These are phyloP conservation scores for Microctenopoma lineatum DNA, from an alignment of 2,797 vertebrate species.

Conservation along the genomic window DNA sequence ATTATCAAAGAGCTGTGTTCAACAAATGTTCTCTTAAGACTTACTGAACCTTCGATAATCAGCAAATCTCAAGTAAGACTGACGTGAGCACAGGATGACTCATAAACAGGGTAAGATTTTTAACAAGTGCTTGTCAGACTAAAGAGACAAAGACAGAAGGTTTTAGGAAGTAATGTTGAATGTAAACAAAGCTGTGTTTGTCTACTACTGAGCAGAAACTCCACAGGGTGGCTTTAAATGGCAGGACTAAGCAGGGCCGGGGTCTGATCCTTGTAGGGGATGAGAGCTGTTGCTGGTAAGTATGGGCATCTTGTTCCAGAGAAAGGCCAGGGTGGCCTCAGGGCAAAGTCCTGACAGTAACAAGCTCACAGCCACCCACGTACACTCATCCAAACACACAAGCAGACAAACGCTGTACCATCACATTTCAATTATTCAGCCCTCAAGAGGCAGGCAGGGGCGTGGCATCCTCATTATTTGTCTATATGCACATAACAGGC, in stretches of 20 bases:
- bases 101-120: slow-evolving; percentile 1
- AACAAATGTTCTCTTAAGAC: background rate
- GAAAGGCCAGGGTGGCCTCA: slow-evolving; percentile 65
- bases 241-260: slow-evolving; percentile 43
- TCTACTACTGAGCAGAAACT: slow-evolving; percentile 10
- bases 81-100: background rate
- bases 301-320: slow-evolving; percentile 59
- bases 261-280: slow-evolving; percentile 51
- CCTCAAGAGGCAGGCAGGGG: slow-evolving; percentile 24
- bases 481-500: slow-evolving; percentile 2
- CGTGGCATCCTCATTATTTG: background rate
- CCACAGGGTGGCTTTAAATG: slow-evolving; percentile 26
- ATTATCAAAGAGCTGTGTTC: background rate
- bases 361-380: slow-evolving; percentile 56
- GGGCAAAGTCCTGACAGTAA: slow-evolving; percentile 75
- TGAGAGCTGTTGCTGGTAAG: slow-evolving; percentile 63
- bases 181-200: slow-evolving; percentile 1
- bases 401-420: slow-evolving; percentile 21
- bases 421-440: slow-evolving; percentile 35
- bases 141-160: background rate
- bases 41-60: background rate
- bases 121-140: background rate
- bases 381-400: slow-evolving; percentile 11
- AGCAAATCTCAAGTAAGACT: background rate
- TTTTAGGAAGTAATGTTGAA: background rate